These are phyloP conservation scores for Spisula subtruncata DNA, from an alignment of 2,888 invertebrate genomes.

Conservation along the genomic window DNA sequence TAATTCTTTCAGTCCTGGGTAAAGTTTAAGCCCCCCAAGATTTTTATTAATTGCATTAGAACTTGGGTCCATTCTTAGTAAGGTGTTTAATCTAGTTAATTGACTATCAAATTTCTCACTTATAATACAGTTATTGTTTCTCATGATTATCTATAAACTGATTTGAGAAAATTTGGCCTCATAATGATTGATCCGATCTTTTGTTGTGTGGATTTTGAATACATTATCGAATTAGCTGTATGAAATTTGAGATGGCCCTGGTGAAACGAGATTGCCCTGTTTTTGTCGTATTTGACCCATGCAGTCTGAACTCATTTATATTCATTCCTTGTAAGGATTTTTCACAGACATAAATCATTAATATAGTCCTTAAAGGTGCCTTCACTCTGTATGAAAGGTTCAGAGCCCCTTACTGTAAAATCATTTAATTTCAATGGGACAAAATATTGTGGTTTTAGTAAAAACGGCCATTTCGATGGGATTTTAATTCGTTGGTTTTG, in stretches of 20 bases:
- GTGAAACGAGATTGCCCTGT: not conserved
- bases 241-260: not conserved
- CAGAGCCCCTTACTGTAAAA: no score
- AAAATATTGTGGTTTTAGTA: no score
- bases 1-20: constrained; percentile 29
- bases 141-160: constrained; percentile 31
- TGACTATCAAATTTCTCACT: constrained; percentile 34
- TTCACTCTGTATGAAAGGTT: not conserved
- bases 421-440: no score
- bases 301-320: not conserved
- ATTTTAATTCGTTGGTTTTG: no score
- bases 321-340: not conserved
- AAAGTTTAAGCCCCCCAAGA: constrained; percentile 39
- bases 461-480: no score
- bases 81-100: constrained; percentile 34
- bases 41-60: constrained; percentile 49
- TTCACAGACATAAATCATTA: not conserved
- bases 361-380: not conserved
- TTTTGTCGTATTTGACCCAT: not conserved
- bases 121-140: constrained; percentile 30
- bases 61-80: constrained; percentile 34
- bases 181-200: not conserved
- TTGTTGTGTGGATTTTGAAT: not conserved
- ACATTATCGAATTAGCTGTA: constrained; percentile 2
- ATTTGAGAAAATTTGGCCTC: not conserved